phyloP scores from a whole-genome alignment of 2,797 vertebrate species.

The Triplophysa bombifrons region DNA sequence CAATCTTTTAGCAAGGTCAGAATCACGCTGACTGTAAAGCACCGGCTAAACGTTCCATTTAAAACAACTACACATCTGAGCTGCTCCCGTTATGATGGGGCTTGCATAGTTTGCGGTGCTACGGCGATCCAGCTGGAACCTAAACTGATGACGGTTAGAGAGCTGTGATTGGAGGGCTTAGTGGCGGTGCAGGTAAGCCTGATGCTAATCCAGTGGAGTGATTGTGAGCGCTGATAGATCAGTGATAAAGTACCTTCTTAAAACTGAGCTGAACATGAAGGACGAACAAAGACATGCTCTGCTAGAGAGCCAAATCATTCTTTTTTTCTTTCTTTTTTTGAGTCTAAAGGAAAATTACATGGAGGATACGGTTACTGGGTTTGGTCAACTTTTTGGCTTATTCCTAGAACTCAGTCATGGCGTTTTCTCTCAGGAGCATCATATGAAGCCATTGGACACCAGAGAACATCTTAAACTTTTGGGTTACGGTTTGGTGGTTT shows the following conservation, averaged over 20 bases:
- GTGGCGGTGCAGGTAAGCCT: constrained; percentile 42
- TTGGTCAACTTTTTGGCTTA: neutral
- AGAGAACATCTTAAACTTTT: neutral
- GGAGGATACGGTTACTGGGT: neutral
- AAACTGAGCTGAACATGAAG: constrained; percentile 39
- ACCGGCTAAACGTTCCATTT: constrained; percentile 43
- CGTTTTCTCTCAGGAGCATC: neutral
- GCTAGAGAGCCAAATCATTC: neutral
- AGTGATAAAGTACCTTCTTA: constrained; percentile 50
- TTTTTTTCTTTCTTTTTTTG: neutral
- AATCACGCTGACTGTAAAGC: constrained; percentile 57
- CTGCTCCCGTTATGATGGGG: constrained; percentile 35
- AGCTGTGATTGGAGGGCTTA: constrained; percentile 53
- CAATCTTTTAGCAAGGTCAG: constrained; percentile 72
- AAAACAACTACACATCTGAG: constrained; percentile 33
- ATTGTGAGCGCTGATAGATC: constrained; percentile 55
- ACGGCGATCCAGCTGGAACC: constrained; percentile 11
- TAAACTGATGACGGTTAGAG: constrained; percentile 48
- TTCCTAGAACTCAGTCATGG: neutral
- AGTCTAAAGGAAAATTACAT: neutral
- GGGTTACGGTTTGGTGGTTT: neutral
- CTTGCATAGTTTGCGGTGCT: constrained; percentile 10
- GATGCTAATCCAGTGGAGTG: constrained; percentile 50
- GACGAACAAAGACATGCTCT: constrained; percentile 32
- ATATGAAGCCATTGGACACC: neutral